Evolutionary conservation across 2,797 vertebrate genomes (phyloP), one percentile per base, ranked within the genome.

Genomic region (Cryptoprocta ferox): DNA sequence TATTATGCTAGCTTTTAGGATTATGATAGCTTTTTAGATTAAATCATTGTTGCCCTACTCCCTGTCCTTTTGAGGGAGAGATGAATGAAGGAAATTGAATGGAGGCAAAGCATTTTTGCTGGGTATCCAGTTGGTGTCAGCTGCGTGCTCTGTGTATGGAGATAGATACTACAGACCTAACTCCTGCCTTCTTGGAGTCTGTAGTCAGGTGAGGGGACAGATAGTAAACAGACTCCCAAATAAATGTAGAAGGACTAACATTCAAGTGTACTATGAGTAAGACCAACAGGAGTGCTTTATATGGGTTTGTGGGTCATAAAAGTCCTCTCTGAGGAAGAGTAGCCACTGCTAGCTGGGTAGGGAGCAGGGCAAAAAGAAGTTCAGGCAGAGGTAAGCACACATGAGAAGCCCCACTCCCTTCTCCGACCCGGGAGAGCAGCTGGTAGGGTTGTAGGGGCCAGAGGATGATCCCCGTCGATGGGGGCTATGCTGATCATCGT

Each of bases 1-100:
- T 87, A 21, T 91, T 91, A 35, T 14, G 32, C 35, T 71, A 70
- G 32, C 30, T 81, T 94, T 94, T 91, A 85, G 80, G 53, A 66
- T 89, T 10, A 88, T 70, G 66, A 65, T 76, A 85, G 32, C 1
- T 53, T 68, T 83, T 68, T 61, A 87, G 73, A 81, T 78, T 75
- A 81, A 75, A 21, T 76, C 21, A 37, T 75, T 53, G 10, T 79
- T 68, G 30, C 39, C 7, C 7, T 50, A 6, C 24, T 66, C 24
- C 18, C 35, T 68, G 6, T 21, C 65, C 70, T n/a, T 73, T 50
- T 48, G 61, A 56, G 45, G 65, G 14, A 12, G 9, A 18, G 30
- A 28, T 66, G n/a, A 66, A 26, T 83, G 48, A 87, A 37, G 75
- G 37, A 56, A 48, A n/a, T 18, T 61, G 16, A 35, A 45, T 10